Base-by-base conservation (phyloP, 2,113 vertebrate genomes). In the Eretmochelys imbricata region DNA sequence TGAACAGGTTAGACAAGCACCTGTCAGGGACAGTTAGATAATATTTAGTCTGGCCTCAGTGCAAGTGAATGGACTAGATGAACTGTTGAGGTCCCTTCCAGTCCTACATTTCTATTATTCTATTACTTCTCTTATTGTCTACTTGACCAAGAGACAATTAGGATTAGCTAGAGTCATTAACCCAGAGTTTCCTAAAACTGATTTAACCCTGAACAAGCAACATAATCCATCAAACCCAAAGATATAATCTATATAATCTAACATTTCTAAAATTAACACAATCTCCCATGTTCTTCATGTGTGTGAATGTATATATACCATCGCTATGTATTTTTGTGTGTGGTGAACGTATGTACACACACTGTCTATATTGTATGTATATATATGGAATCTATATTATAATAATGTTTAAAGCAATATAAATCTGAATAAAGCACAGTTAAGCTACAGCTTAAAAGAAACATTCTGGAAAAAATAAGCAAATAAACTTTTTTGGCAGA, bases 371-470 rank as follows among this genome's bases (percentile, higher is more conserved):
- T 83, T 96, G 92, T 49, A 91, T 94, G 91, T 95, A 93, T 96
- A 94, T 91, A 93, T 95, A 96, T 84, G 82, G 82, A 94, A 97
- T 42, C 25, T 50, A 6, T 95, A 93, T 92, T 89, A 95, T 38
- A 92, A 82, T 93, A 35, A 25, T 76, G 80, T 97, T 96, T 93
- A 93, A 87, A 82, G 59, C 65, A 95, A 96, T 94, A 93, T 76
- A 97, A 96, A 97, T 96, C 91, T 87, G 92, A 96, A 97, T 96
- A 97, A 93, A 97, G 94, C 93, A 94, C 96, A 97, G 96, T 90
- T 96, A 96, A 96, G 93, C 94, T 92, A 96, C 89, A 94, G 96
- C 96, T 98, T 97, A 98, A 99, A 98, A 98, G 98, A 98, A 98
- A 98, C 95, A 97, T 98, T 98, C 95, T 93, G 87, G 85, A 83